Percentiles rank a stretch among this genome's conserved stretches.
Conservation (phyloP, 2,113 vertebrate genomes). For the Donacobius atricapilla region DNA sequence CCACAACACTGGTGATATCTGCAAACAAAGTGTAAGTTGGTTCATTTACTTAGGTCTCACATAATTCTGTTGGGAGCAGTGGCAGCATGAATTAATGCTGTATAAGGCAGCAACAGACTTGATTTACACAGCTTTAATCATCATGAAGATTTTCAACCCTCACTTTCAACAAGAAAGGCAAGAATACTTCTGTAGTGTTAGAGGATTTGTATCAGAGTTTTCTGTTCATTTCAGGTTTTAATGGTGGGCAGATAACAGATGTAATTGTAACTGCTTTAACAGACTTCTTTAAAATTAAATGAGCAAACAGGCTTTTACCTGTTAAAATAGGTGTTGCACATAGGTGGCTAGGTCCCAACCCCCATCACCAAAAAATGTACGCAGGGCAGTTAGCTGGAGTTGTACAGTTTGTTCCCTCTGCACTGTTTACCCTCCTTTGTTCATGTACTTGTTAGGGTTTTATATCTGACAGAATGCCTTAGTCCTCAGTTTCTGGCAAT, state of each 20-base stretch:
- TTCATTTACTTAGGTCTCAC: not conserved
- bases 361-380: not conserved
- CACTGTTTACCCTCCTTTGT: slow-evolving; percentile 32
- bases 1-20: not conserved
- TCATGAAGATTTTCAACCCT: not conserved
- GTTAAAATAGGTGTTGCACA: not conserved
- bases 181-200: not conserved
- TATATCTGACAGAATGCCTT: slow-evolving; percentile 19
- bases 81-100: not conserved
- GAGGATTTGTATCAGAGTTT: not conserved
- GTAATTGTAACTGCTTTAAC: not conserved
- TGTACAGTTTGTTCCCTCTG: slow-evolving; percentile 35
- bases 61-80: not conserved
- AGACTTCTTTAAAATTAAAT: not conserved
- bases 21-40: not conserved
- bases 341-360: not conserved
- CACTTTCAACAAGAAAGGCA: not conserved
- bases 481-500: slow-evolving; percentile 21
- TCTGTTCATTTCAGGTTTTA: not conserved
- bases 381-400: not conserved
- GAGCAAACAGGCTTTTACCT: not conserved
- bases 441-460: slow-evolving; percentile 46
- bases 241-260: not conserved
- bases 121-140: not conserved
- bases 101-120: not conserved